These are phyloP conservation scores for Naja naja DNA, from an alignment of 2,113 vertebrate genomes.

Conservation along the genomic window DNA sequence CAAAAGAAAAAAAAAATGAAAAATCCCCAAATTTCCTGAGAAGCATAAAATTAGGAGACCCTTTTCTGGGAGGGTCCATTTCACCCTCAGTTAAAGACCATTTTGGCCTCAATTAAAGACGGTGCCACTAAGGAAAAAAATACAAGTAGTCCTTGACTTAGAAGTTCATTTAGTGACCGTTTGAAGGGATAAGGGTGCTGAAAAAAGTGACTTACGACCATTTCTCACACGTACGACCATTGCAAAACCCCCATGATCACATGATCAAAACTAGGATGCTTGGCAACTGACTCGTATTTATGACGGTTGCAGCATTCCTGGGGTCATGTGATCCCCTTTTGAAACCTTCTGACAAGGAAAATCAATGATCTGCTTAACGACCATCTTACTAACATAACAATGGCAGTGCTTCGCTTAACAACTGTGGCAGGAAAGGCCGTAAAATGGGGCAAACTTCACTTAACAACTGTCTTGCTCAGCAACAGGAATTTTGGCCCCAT, in stretches of 20 bases:
- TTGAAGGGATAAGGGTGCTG: too few species aligned
- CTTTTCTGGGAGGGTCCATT: neutral
- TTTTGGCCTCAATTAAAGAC: neutral
- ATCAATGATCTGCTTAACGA: too few species aligned
- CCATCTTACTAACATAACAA: too few species aligned
- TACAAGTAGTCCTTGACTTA: too few species aligned
- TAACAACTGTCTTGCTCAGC: neutral
- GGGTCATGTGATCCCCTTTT: neutral
- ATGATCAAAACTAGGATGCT: neutral
- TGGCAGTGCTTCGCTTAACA: neutral
- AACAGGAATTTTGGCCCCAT: neutral
- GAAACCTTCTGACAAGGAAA: neutral
- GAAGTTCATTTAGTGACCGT: too few species aligned
- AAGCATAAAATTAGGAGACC: neutral
- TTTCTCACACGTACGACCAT: neutral
- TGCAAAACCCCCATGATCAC: neutral
- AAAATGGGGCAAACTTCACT: neutral
- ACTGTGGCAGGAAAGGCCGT: neutral
- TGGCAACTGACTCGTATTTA: neutral
- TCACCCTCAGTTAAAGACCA: neutral
- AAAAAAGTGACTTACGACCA: too few species aligned
- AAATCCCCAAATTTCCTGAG: neutral
- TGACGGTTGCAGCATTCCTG: neutral
- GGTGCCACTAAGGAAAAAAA: neutral
- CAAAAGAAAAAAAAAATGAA: neutral